Base-by-base conservation (phyloP, 2,888 invertebrate genomes). In the Syritta pipiens region DNA sequence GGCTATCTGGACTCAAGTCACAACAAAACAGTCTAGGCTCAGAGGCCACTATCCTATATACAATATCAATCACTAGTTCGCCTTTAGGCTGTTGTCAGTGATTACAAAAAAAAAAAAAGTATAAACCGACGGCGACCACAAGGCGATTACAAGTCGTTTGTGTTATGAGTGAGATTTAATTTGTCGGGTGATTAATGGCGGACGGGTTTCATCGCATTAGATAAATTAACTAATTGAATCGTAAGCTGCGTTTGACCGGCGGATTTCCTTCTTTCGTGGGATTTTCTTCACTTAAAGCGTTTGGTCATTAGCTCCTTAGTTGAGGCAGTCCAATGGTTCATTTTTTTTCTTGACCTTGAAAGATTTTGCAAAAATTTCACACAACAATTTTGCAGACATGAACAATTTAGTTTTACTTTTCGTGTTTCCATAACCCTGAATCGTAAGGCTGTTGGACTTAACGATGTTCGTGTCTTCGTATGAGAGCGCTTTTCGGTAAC, bases 191-290 rank as follows among this genome's bases (percentile, higher is more conserved):
- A 77, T 77, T 72, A 60, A 65, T 65, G 40, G 20, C n/a, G n/a
- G 53, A 55, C 65, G 9, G 35, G 72, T 72, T 76, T 59, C 48
- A 55, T 42, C 53, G 48, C 59, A 65, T 71, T 71, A 71, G 62
- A n/a, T 72, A 55, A 77, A 72, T 72, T 53, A 72, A 60, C 77
- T 65, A 67, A 72, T 77, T 77, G 65, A 67, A 60, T 48, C 12
- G 30, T 46, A 57, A 57, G 57, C 48, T 68, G 48, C n/a, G n/a
- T 48, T 30, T 40, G 30, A 19, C 19, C n/a, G 32, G 20, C n/a
- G 19, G 37, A 40, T 24, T 55, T 55, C 55, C 40, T 55, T 40
- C 55, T 55, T 55, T 37, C 26, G 40, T 53, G 55, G 55, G 26
- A 55, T 55, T 55, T 55, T 12, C 24, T 46, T 24, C 24, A 37